Evolutionary conservation across 1,140 invertebrate genomes (phyloP).

Genomic region (Idris sp.): DNA sequence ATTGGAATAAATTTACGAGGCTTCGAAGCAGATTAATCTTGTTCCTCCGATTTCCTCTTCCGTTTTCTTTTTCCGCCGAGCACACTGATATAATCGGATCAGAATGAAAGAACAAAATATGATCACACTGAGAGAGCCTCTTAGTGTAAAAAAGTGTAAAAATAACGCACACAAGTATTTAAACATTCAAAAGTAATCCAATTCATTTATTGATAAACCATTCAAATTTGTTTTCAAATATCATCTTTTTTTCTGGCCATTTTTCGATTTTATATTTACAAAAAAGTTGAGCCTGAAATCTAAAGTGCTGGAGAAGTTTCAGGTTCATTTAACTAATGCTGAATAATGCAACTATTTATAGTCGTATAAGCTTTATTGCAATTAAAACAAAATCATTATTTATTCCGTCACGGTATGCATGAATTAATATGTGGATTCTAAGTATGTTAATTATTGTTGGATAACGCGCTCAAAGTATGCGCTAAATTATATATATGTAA

Average conservation of each 20-base stretch:
- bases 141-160: constrained; percentile 25
- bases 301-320: neutral
- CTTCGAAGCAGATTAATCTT: constrained; percentile 63
- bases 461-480: constrained; percentile 19
- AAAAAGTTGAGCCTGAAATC: too few species aligned
- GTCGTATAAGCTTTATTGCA: constrained; percentile 15
- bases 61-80: constrained; percentile 52
- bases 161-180: too few species aligned
- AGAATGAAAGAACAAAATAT: constrained; percentile 56
- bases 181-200: too few species aligned
- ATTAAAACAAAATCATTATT: constrained; percentile 30
- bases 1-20: constrained; percentile 67
- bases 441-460: constrained; percentile 27
- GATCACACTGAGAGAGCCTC: constrained; percentile 38
- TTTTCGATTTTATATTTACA: neutral
- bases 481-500: constrained; percentile 10
- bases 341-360: constrained; percentile 20
- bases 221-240: too few species aligned
- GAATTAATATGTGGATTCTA: constrained; percentile 28
- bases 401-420: constrained; percentile 5
- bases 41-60: constrained; percentile 52
- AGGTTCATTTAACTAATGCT: too few species aligned
- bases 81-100: constrained; percentile 49
- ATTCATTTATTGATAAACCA: too few species aligned
- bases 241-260: too few species aligned